Base-by-base conservation (phyloP, 2,797 vertebrate genomes). In the Gorsachius magnificus region DNA sequence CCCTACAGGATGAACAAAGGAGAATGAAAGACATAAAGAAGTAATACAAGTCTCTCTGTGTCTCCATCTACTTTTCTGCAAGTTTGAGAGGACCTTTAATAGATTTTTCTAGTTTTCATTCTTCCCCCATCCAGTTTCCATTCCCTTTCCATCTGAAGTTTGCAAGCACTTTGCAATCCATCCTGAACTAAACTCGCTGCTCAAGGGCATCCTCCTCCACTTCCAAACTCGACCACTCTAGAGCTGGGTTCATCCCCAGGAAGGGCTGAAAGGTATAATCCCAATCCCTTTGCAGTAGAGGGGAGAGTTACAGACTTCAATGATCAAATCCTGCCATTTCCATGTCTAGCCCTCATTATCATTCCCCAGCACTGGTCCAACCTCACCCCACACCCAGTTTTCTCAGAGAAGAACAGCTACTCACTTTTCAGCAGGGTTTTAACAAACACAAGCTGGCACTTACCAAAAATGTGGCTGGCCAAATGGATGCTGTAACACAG, bases 341-440 rank as follows among this genome's bases (percentile, higher is more conserved):
- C 18, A 11, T 1, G 12, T 12, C 33, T 0, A 3, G 4, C 11
- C 2, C 13, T n/a, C 36, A 22, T 33, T 33, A 26, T 11, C n/a
- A 8, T 56, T 43, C 63, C 45, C 35, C 18, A 24, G 12, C 54
- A 29, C 16, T 19, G 22, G 5, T 22, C 31, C 36, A 56, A 43
- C 28, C 19, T 45, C 3, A 3, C 8, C 36, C 31, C n/a, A 15
- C 26, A 46, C 14, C 9, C 6, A 8, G 24, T 56, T 43, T 70
- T 63, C 17, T 22, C 51, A 45, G 21, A n/a, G 48, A 69, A 63
- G 14, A n/a, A 25, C 29, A 70, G 4, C 45, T 28, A 38, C 33
- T 16, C 20, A 11, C 12, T 74, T 48, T 53, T 33, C 46, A 41
- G 43, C 36, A 51, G 43, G 25, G 21, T 51, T 76, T 64, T 57